Base-by-base conservation (phyloP, 2,113 vertebrate genomes). In the Lophotis ruficrista region DNA sequence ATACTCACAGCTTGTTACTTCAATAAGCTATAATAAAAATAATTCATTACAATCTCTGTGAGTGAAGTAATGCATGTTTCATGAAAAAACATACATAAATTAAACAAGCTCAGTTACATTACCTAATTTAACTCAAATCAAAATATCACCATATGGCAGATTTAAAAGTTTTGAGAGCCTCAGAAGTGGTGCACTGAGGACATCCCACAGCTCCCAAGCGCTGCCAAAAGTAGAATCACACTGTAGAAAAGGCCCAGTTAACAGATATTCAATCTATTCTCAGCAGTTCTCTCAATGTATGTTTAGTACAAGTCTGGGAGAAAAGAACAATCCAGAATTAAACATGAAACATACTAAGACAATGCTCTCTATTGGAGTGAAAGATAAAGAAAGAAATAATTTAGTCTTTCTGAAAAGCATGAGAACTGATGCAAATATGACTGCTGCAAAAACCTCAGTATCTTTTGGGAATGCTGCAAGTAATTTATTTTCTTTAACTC, bases 1-100 rank as follows among this genome's bases (percentile, higher is more conserved):
- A 14, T 24, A 51, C 19, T 71, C 24, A 57, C 8, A 77, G 41
- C 10, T 66, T 70, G 3, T n/a, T 62, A 81, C 47, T 91, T 91
- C 41, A 84, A 53, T 41, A 71, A 91, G 37, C 31, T 54, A 15
- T 47, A 81, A 93, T 30, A 56, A 93, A 93, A 95, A 92, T 92
- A 89, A 84, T 81, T 96, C 47, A 81, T 93, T 75, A 51, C 14
- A 70, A 64, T 33, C 21, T 84, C 56, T 53, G 8, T 35, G 20
- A 96, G 73, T 60, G 48, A 87, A 75, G 38, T n/a, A 89, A 93
- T 79, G 56, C 30, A 84, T 33, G 30, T 64, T 89, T 83, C 38
- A 92, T 70, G 61, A 56, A 91, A 84, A 87, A 58, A 28, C 65
- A 22, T 56, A 78, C 31, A 75, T 94, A 68, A 94, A 91, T 89